These are phyloP conservation scores for Anadara kagoshimensis DNA, from an alignment of 1,140 invertebrate species.

Conservation along the genomic window DNA sequence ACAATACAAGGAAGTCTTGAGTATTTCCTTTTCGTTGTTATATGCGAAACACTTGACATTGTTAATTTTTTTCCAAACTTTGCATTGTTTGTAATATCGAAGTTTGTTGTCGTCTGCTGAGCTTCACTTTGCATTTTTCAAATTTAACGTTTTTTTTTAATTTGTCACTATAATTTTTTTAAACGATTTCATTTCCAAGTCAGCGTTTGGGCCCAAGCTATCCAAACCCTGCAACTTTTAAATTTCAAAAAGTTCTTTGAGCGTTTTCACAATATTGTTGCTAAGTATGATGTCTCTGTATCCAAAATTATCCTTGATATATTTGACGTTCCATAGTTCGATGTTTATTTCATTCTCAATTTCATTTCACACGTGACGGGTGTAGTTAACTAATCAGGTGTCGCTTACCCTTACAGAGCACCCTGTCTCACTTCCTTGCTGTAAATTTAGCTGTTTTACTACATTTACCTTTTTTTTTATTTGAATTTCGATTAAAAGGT, in stretches of 20 bases:
- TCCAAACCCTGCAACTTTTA: not conserved
- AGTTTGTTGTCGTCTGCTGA: not conserved
- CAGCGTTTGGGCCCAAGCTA: not conserved
- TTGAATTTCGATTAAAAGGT: not conserved
- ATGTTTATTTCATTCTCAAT: too few species aligned
- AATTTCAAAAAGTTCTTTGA: not conserved
- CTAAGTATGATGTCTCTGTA: too few species aligned
- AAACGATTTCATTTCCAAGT: not conserved
- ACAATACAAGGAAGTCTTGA: too few species aligned
- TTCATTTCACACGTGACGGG: too few species aligned
- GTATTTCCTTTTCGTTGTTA: not conserved
- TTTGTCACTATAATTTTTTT: not conserved
- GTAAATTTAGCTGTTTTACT: not conserved
- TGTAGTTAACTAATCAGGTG: too few species aligned
- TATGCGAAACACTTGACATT: not conserved
- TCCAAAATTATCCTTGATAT: too few species aligned
- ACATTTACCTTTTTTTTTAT: not conserved
- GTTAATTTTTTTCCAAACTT: not conserved
- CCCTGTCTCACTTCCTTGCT: not conserved
- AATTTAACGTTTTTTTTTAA: not conserved
- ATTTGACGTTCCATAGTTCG: too few species aligned
- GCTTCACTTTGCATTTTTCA: not conserved
- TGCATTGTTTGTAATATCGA: not conserved
- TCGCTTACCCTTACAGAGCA: too few species aligned
- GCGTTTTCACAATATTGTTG: not conserved